Evolutionary conservation across 2,113 vertebrate species (phyloP), one percentile per base, ranked within the genome.

Genomic region (Ramphastos sulfuratus): DNA sequence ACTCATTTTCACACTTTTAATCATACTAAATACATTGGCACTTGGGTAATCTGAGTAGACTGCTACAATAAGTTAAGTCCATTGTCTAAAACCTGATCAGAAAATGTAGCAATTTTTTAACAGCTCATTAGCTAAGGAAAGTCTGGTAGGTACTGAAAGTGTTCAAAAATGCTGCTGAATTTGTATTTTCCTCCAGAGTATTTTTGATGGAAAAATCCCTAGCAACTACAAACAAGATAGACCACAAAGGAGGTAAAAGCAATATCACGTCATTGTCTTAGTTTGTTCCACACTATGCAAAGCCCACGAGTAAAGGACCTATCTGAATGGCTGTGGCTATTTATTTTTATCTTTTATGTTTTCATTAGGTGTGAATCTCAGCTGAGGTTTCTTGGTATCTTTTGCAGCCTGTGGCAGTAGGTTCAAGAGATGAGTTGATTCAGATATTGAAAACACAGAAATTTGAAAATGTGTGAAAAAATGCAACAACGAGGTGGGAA

Each of bases 381-480:
- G 23, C n/a, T 65, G 82, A 50, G 31, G 23, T 84, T 91, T 88
- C 24, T 59, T 84, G 25, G 66, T 78, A 23, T 67, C 59, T 79
- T 84, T 73, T 77, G 31, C 69, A 94, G 55, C 64, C 73, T 54
- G 16, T 81, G 50, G 48, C 77, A 92, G 35, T 58, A 80, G 39
- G 31, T 79, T 80, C 59, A 82, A 83, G 27, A 85, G 56, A 78
- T 59, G 28, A 85, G 17, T 89, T 86, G 59, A 71, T 39, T 82
- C 4, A 9, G 46, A 65, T 89, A 91, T 14, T 84, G 59, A 88
- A 94, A 94, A 87, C 20, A 88, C 33, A 79, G 15, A 85, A 78
- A 72, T 30, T 44, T 69, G 39, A 86, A 92, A 94, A 96, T 2
- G 5, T 63, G 39, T 84, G 84, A 92, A 94, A 96, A 94, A 95